phyloP scores from a whole-genome alignment of 2,888 invertebrate species.

The Trisateles emortualis region DNA sequence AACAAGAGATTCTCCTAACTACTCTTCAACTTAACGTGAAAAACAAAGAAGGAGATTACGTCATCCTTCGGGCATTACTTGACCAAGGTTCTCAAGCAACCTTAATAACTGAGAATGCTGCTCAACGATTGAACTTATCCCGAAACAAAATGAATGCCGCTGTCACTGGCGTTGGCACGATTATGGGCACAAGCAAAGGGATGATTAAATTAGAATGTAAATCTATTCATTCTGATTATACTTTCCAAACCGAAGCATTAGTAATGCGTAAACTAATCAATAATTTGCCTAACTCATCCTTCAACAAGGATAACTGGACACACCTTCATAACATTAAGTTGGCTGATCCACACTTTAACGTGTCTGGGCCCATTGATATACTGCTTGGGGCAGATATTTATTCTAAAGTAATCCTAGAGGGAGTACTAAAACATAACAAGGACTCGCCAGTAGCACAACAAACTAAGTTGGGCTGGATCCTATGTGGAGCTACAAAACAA shows the following conservation, averaged over 20 bases:
- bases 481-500: not conserved
- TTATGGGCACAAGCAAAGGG: constrained; percentile 8
- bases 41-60: too few species aligned
- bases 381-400: not conserved
- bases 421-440: not conserved
- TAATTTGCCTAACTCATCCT: not conserved
- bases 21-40: too few species aligned
- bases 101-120: constrained; percentile 14
- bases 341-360: not conserved
- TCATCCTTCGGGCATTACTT: too few species aligned
- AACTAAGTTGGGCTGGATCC: not conserved
- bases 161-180: constrained; percentile 5
- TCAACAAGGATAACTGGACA: not conserved
- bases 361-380: not conserved
- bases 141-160: not conserved
- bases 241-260: not conserved
- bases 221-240: not conserved
- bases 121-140: constrained; percentile 4
- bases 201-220: not conserved
- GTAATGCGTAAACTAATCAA: not conserved
- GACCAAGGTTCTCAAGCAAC: constrained; percentile 3
- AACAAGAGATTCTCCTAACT: too few species aligned
- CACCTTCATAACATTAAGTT: not conserved
- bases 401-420: not conserved
- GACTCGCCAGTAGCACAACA: not conserved